Evolutionary conservation across 2,888 invertebrate species (phyloP).

Genomic region (Tipula helvola): DNA sequence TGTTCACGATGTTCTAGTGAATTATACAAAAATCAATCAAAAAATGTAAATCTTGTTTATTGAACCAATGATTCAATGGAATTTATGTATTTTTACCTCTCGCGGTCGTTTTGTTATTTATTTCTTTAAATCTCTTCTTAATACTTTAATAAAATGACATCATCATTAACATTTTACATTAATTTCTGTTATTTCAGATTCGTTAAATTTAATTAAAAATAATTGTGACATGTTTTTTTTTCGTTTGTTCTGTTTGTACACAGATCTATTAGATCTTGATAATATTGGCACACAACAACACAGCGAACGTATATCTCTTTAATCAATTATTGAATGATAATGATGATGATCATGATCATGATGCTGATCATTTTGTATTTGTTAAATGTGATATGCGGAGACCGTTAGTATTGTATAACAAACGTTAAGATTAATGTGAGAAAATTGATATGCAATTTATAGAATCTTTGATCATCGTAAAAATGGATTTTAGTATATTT

Average conservation of each 20-base stretch:
- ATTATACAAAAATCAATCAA: neutral
- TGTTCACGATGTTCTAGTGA: neutral
- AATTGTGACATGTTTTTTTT: neutral
- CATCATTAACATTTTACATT: conserved; percentile 4
- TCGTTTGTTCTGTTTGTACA: neutral
- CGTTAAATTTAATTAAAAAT: conserved; percentile 4
- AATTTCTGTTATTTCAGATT: neutral
- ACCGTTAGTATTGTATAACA: neutral
- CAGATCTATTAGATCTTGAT: neutral
- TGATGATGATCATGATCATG: neutral
- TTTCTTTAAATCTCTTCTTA: neutral
- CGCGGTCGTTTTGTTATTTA: neutral
- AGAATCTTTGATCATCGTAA: neutral
- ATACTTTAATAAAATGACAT: neutral
- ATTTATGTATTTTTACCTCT: neutral
- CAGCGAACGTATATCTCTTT: neutral
- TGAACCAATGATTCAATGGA: neutral
- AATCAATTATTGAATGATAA: neutral
- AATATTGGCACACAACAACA: neutral
- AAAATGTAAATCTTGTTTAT: neutral
- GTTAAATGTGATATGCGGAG: neutral
- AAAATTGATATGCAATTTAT: neutral
- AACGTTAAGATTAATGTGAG: neutral
- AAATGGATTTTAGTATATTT: neutral
- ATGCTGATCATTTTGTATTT: neutral